A percentile compares a stretch with the other conserved stretches of the same genome.
These are phyloP conservation scores for Nemapogon koenigi DNA, from an alignment of 2,888 invertebrate species.

Conservation along the genomic window DNA sequence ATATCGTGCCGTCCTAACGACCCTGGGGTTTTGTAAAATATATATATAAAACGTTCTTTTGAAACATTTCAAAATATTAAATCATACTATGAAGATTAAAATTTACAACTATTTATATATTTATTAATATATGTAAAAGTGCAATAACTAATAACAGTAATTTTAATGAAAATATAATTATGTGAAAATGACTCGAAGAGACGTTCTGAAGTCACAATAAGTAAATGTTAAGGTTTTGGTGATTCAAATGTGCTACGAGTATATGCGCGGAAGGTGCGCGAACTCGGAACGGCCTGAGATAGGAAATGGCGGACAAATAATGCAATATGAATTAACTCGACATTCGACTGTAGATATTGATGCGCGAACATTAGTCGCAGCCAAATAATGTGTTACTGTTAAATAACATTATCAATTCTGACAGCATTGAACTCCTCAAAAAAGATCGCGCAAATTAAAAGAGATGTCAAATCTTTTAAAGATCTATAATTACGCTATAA, in stretches of 20 bases:
- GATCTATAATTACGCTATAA: too few species aligned
- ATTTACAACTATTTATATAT: conserved; percentile 66
- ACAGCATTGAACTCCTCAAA: too few species aligned
- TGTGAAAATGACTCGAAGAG: conserved; percentile 52
- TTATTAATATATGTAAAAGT: conserved; percentile 64
- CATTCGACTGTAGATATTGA: too few species aligned
- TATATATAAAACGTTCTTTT: conserved; percentile 58
- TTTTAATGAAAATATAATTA: conserved; percentile 58
- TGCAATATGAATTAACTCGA: too few species aligned
- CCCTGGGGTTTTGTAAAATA: conserved; percentile 64
- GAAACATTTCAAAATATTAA: conserved; percentile 61
- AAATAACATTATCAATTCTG: too few species aligned
- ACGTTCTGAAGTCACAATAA: conserved; percentile 22
- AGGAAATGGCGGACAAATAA: too few species aligned
- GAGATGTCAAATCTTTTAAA: too few species aligned
- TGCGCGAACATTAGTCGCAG: too few species aligned
- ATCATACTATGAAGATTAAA: conserved; percentile 56
- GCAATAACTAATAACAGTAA: conserved; percentile 66
- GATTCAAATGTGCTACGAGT: neutral
- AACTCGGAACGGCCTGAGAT: neutral
- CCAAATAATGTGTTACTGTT: too few species aligned
- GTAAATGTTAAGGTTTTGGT: conserved; percentile 1
- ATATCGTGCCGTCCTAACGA: conserved; percentile 65
- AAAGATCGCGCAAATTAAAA: too few species aligned
- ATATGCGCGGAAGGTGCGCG: neutral